Evolutionary conservation across 2,888 invertebrate genomes (phyloP).

Genomic region (Hecatera dysodea): DNA sequence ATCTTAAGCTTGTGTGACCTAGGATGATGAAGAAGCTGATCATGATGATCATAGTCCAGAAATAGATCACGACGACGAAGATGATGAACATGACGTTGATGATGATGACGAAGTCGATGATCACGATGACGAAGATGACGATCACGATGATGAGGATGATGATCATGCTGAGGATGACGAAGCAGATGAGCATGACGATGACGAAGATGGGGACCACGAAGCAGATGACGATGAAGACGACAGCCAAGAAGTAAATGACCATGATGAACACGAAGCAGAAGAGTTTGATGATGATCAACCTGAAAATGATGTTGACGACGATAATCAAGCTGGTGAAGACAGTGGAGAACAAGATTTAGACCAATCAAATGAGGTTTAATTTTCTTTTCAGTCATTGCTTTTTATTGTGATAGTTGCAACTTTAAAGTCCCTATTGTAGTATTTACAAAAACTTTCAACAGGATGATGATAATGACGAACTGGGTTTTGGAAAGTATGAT

Average conservation of each 20-base stretch:
- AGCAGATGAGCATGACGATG: constrained; percentile 38
- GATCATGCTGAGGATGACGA: constrained; percentile 74
- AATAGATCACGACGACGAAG: constrained; percentile 74
- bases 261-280: constrained; percentile 69
- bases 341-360: constrained; percentile 70
- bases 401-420: constrained; percentile 16
- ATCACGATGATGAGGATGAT: constrained; percentile 69
- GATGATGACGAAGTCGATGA: constrained; percentile 65
- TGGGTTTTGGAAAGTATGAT: constrained; percentile 66
- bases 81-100: constrained; percentile 61
- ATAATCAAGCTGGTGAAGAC: constrained; percentile 62
- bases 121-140: constrained; percentile 60
- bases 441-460: constrained; percentile 61
- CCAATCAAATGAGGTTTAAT: constrained; percentile 70
- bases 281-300: constrained; percentile 68
- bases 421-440: constrained; percentile 30
- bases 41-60: constrained; percentile 68
- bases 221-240: constrained; percentile 53
- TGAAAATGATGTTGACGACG: constrained; percentile 66
- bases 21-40: constrained; percentile 74
- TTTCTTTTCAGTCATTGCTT: constrained; percentile 40
- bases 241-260: constrained; percentile 58
- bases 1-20: constrained; percentile 63
- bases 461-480: constrained; percentile 65
- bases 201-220: constrained; percentile 70